Conservation (phyloP, 53 echinoderm and acorn worm species). For the Paracentrotus lividus region DNA sequence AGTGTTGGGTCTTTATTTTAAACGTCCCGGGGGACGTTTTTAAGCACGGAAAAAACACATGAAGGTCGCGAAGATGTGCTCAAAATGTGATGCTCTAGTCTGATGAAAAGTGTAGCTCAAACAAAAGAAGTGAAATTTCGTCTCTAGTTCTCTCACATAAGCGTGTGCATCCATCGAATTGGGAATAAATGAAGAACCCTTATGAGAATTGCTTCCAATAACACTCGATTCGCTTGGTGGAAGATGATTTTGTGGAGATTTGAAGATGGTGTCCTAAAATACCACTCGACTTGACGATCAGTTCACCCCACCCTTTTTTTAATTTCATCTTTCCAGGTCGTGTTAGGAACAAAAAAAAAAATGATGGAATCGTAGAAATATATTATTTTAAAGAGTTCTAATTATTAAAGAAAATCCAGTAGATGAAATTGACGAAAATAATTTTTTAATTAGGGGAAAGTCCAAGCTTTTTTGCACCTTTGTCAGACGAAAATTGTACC, state of each 20-base stretch:
- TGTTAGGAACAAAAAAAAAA: too few relatives aligned
- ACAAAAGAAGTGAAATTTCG: neutral
- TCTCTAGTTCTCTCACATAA: too few relatives aligned
- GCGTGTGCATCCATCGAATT: neutral
- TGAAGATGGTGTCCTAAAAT: neutral
- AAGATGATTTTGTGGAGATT: neutral
- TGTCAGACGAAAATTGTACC: too few relatives aligned
- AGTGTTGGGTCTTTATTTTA: neutral
- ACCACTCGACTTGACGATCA: neutral
- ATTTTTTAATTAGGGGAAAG: too few relatives aligned
- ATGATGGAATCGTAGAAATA: too few relatives aligned
- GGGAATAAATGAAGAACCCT: neutral
- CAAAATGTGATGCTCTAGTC: neutral
- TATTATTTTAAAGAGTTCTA: too few relatives aligned
- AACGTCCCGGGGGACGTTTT: neutral
- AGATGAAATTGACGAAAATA: too few relatives aligned
- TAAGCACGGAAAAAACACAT: neutral
- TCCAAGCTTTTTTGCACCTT: too few relatives aligned
- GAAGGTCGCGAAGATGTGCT: neutral
- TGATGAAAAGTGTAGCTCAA: neutral
- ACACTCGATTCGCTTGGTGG: neutral
- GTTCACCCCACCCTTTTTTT: too few relatives aligned
- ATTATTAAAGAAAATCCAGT: too few relatives aligned
- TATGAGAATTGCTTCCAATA: conserved; percentile 32
- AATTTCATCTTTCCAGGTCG: too few relatives aligned